phyloP scores from a whole-genome alignment of 2,888 invertebrate species.

The Zygogramma bicolorata region DNA sequence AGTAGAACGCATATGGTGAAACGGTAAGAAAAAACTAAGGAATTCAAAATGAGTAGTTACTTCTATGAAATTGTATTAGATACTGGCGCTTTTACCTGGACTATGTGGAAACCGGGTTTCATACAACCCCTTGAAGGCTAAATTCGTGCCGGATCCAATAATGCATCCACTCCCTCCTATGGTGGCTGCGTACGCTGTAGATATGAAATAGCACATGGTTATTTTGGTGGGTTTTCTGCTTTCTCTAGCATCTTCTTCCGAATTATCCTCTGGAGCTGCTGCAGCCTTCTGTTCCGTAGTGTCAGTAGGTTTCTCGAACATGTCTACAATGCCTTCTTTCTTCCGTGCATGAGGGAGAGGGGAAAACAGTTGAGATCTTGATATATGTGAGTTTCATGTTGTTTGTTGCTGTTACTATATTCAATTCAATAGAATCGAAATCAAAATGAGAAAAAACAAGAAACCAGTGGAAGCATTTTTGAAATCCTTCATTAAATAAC shows the following conservation, averaged over 20 bases:
- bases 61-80: too few relatives aligned
- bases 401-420: too few relatives aligned
- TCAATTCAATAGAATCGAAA: too few relatives aligned
- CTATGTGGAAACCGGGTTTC: slow-evolving; percentile 69
- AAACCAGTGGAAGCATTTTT: too few relatives aligned
- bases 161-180: slow-evolving; percentile 71
- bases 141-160: slow-evolving; percentile 83
- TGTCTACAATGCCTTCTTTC: slow-evolving; percentile 77
- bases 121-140: slow-evolving; percentile 79
- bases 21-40: too few relatives aligned
- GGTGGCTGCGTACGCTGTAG: slow-evolving; percentile 84
- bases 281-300: not conserved
- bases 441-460: too few relatives aligned
- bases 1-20: too few relatives aligned
- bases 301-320: slow-evolving; percentile 67
- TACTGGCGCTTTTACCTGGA: too few relatives aligned
- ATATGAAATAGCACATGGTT: slow-evolving; percentile 82
- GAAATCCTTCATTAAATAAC: too few relatives aligned
- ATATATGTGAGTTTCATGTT: too few relatives aligned
- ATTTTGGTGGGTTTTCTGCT: slow-evolving; percentile 74
- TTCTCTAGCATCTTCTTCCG: slow-evolving; percentile 19
- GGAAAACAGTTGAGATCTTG: not conserved
- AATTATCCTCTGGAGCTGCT: not conserved
- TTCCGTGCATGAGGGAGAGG: slow-evolving; percentile 64
- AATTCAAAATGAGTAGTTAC: not conserved